Base-by-base conservation (phyloP, 2,888 invertebrate species). In the Troides helena region DNA sequence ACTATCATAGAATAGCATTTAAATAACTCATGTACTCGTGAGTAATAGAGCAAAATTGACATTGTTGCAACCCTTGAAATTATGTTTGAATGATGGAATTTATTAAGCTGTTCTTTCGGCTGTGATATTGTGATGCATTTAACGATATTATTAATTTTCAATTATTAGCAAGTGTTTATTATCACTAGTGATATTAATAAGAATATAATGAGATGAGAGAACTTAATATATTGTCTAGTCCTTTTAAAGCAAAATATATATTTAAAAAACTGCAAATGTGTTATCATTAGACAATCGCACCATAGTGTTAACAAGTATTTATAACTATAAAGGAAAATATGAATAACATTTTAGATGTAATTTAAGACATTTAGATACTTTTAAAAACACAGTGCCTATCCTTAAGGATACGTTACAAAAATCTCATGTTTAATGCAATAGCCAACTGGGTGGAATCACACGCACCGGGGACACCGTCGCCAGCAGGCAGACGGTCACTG, bases 391-490 rank as follows among this genome's bases (percentile, higher is more conserved):
- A n/a, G 53, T 53, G 5, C n/a, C 18, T n/a, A 53, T 53, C 18
- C 76, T 74, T 23, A 64, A 30, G 63, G 21, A 59, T 60, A 60
- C 23, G 36, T 53, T 62, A 18, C 72, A 72, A 74, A 77, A 76
- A 74, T 76, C 81, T 77, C 80, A 80, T 80, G 78, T 78, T 72
- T 78, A 77, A 81, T 81, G 78, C 82, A 80, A 71, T 72, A 70
- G 72, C 58, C 71, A 71, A 68, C 70, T 66, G 61, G 21, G 67
- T 65, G 50, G 67, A 74, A 65, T 70, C 66, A 67, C 72, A 76
- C 72, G 75, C 74, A 73, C 66, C 67, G 68, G 63, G 62, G n/a
- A 39, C 58, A 46, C 62, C 75, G 74, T 73, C 73, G 46, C 39
- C 46, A 65, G 66, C 72, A 77, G 73, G 65, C 72, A 77, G 73